Evolutionary conservation across 2,888 invertebrate genomes (phyloP), one percentile per base, ranked within the genome.

Genomic region (Thereva nobilitata): DNA sequence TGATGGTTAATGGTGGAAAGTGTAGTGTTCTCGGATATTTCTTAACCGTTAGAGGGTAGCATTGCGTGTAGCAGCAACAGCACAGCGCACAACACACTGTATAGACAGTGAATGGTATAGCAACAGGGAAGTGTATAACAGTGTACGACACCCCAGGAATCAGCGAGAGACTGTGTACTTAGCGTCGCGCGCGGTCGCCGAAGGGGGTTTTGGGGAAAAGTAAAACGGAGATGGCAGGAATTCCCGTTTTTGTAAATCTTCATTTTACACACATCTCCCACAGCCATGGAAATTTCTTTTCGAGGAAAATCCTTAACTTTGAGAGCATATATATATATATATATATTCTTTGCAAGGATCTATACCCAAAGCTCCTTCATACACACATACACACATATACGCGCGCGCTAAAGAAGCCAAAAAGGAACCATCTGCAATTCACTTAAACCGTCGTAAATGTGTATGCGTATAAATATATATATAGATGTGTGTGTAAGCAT

Each of bases 271-370:
- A 12, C 23, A 8, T 47, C 57, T 57, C 47, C 49, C 47, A 49
- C 59, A 35, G 40, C n/a, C 38, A 10, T 53, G n/a, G 12, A n/a
- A 49, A 34, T 59, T 59, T 49, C 49, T 59, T 59, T 59, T 49
- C 12, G 1, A 23, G 12, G 59, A 49, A 40, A 37, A 8, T 45
- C 49, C 35, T 38, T 49, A 59, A 8, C 49, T 10, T 23, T 23
- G 1, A 23, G 23, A 38, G 40, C 49, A 40, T 34, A 59, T 40
- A 49, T 8, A 49, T 49, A 37, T 45, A 47, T 59, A 40, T 34
- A 59, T 40, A 49, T 8, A 49, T 49, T 49, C 59, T 59, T 59
- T 59, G 56, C 50, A 5, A 47, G 47, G 47, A 47, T 34, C 5
- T 40, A 38, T 5, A n/a, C 7, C 34, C 5, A 35, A 2, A 52